Evolutionary conservation across 2,888 invertebrate species (phyloP), one percentile per base, ranked within the genome.

Genomic region (Podotricha telesiphe): DNA sequence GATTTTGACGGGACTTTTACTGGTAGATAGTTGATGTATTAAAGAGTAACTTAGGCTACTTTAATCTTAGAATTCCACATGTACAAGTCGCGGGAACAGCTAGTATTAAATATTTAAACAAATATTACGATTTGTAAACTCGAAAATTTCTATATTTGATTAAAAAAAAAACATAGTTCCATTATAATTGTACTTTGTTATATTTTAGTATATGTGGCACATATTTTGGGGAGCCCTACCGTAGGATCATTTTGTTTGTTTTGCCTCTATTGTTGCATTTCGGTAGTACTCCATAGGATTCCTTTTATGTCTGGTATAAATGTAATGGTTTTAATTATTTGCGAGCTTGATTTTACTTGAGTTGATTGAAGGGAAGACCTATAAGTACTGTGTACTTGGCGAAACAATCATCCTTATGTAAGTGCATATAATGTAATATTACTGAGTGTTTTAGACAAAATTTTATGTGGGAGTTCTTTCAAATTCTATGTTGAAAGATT

Each of bases 231-330:
- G 3, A 15, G 7, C 62, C 62, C 62, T 34, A 4, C 7, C 19
- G 34, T 48, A 15, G 67, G 67, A 67, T 67, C 64, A 77, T 82
- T 82, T 83, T 88, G 86, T 90, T 90, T 90, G 86, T 87, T 88
- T 89, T 87, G 79, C 76, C 71, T 68, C 77, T 77, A 79, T 82
- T 79, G 81, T 78, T 78, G 76, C 77, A 79, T 85, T 85, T 84
- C 83, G 82, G 84, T 85, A 81, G 78, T 82, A 82, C 67, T 67
- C 84, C 55, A 83, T 79, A 78, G 86, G 86, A 83, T 83, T 86
- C 85, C 84, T 75, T 75, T 73, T 70, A 70, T 68, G 67, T 65
- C 45, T 22, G 56, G 47, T 65, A 68, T 68, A 62, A 65, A 68
- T 58, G 68, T 61, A 70, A 70, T 61, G 68, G 62, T 70, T 72